A percentile compares a stretch with the other conserved stretches of the same genome.
Evolutionary conservation across 92 coral and sea anemone genomes (phyloP).

Genomic region (Micromussa lordhowensis): DNA sequence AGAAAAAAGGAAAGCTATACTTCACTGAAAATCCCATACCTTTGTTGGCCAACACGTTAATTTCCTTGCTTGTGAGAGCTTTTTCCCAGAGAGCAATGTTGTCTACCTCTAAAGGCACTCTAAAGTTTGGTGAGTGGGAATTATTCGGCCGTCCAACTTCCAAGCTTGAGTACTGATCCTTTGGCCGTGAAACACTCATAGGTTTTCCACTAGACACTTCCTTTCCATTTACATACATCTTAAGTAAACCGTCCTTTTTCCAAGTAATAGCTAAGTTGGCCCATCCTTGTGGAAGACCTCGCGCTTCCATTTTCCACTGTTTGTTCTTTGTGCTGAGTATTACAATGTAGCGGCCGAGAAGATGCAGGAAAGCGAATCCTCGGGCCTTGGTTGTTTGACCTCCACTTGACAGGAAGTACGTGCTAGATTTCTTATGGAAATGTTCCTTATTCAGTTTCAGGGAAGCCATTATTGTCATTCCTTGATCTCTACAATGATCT

Average conservation of each 20-base stretch:
- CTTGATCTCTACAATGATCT: slow-evolving; percentile 72
- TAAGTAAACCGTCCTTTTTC: slow-evolving; percentile 67
- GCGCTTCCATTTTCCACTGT: slow-evolving; percentile 80
- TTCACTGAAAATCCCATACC: background rate
- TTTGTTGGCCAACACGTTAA: slow-evolving; percentile 44
- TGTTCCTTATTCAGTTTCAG: slow-evolving; percentile 67
- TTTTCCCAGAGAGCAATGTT: slow-evolving; percentile 83
- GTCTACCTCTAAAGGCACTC: slow-evolving; percentile 70
- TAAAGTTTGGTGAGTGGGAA: slow-evolving; percentile 63
- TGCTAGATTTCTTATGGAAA: slow-evolving; percentile 64
- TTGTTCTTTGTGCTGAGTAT: slow-evolving; percentile 76
- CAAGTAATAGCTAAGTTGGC: slow-evolving; percentile 86
- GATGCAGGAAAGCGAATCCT: slow-evolving; percentile 85
- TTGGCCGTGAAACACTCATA: slow-evolving; percentile 61
- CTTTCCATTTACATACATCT: slow-evolving; percentile 79
- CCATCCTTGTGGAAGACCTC: slow-evolving; percentile 78
- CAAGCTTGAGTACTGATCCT: slow-evolving; percentile 71
- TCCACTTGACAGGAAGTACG: slow-evolving; percentile 84
- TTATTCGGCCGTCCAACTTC: slow-evolving; percentile 89
- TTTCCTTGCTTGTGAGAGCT: slow-evolving; percentile 72
- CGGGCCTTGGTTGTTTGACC: slow-evolving; percentile 90
- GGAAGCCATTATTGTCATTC: slow-evolving; percentile 78
- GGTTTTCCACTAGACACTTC: slow-evolving; percentile 56
- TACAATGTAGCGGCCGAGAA: slow-evolving; percentile 74
- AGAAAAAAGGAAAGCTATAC: background rate